phyloP scores from a whole-genome alignment of 2,888 invertebrate species.

The Athalia cordata region DNA sequence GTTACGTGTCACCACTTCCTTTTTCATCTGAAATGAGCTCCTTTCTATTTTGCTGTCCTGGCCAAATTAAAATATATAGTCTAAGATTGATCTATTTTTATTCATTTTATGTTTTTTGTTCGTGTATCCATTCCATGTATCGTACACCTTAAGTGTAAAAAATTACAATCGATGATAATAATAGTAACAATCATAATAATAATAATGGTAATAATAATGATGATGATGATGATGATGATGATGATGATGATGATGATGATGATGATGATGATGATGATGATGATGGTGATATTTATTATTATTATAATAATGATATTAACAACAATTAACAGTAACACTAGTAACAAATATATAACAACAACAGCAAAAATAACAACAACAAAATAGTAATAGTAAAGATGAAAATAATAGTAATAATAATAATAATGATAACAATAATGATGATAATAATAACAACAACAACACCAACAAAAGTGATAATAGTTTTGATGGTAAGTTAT shows the following conservation, averaged over 20 bases:
- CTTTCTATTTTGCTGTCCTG: too few relatives aligned
- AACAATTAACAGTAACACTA: conserved; percentile 12
- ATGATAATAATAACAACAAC: too few relatives aligned
- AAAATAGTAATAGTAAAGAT: too few relatives aligned
- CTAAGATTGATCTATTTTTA: too few relatives aligned
- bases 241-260: conserved; percentile 21
- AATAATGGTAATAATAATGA: conserved; percentile 28
- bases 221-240: conserved; percentile 48
- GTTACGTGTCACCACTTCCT: too few relatives aligned
- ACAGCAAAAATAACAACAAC: conserved; percentile 46
- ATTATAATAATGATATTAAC: too few relatives aligned
- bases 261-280: conserved; percentile 48
- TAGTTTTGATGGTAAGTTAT: conserved; percentile 44
- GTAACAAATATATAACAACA: conserved; percentile 34
- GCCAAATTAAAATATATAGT: too few relatives aligned
- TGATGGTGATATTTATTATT: conserved; percentile 6
- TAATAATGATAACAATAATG: not conserved
- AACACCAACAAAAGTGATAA: conserved; percentile 11
- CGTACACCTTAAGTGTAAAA: not conserved
- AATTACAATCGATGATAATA: conserved; percentile 48
- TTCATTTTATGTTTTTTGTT: too few relatives aligned
- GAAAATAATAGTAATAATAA: too few relatives aligned
- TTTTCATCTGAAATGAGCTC: too few relatives aligned
- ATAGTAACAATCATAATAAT: conserved; percentile 39
- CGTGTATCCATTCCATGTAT: too few relatives aligned